Evolutionary conservation across 2,888 invertebrate genomes (phyloP).

Genomic region (Sceliomorpha sp.): DNA sequence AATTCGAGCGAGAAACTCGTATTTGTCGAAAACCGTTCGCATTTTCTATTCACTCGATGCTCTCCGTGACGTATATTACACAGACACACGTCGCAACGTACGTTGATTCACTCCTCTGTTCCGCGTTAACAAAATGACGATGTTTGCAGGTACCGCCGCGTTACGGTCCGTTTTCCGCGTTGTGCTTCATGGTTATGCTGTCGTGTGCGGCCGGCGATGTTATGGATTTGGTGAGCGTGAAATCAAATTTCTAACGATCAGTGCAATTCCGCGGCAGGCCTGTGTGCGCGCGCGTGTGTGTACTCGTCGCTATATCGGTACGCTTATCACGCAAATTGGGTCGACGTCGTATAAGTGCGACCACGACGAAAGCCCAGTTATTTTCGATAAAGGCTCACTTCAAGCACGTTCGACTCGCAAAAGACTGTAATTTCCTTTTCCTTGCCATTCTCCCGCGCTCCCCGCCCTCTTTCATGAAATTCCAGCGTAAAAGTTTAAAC

Average conservation of each 20-base stretch:
- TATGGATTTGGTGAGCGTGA: slow-evolving; percentile 72
- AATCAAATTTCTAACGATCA: slow-evolving; percentile 75
- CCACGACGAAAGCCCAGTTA: slow-evolving; percentile 31
- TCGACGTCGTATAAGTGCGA: slow-evolving; percentile 32
- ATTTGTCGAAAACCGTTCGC: no score
- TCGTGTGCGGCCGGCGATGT: slow-evolving; percentile 56
- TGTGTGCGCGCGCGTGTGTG: no score
- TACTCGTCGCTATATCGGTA: slow-evolving; percentile 41
- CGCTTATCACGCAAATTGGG: slow-evolving; percentile 49
- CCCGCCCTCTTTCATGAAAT: no score
- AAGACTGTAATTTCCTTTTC: slow-evolving; percentile 4
- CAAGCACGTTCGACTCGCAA: slow-evolving; percentile 27
- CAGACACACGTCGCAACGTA: slow-evolving; percentile 26
- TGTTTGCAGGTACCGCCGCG: slow-evolving; percentile 36
- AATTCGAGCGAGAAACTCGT: no score
- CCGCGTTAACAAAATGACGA: slow-evolving; percentile 30
- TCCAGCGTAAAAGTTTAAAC: no score
- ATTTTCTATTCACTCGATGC: slow-evolving; percentile 32
- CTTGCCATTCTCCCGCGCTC: no score
- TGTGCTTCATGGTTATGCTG: slow-evolving; percentile 45
- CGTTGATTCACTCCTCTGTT: slow-evolving; percentile 41
- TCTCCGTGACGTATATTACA: slow-evolving; percentile 36
- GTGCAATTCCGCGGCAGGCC: slow-evolving; percentile 56
- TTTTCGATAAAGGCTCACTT: slow-evolving; percentile 39
- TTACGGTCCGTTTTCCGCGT: slow-evolving; percentile 18